Conservation (phyloP, 2,113 vertebrate genomes). For the Alexandromys fortis region DNA sequence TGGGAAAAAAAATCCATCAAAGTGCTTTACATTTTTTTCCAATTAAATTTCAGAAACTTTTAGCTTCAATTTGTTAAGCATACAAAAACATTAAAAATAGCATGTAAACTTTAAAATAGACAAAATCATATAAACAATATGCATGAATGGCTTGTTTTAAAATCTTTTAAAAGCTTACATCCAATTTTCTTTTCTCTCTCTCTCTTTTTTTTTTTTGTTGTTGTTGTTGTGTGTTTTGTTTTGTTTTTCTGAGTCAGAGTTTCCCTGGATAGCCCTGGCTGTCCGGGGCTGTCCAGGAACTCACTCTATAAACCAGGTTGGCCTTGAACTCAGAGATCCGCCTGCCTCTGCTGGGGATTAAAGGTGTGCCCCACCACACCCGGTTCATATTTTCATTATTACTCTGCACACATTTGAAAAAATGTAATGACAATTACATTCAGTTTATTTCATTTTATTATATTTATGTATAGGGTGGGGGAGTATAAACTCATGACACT, state of each 20-base stretch:
- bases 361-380: not conserved
- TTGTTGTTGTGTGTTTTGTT: too few species aligned
- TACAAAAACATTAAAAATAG: conserved; percentile 40
- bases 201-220: too few species aligned
- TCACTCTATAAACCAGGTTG: not conserved
- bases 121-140: conserved; percentile 41
- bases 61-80: conserved; percentile 47
- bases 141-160: not conserved
- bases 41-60: conserved; percentile 72
- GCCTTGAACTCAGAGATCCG: not conserved
- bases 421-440: not conserved
- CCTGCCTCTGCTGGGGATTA: not conserved
- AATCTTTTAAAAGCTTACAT: conserved; percentile 28
- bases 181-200: not conserved
- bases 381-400: not conserved
- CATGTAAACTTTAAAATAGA: conserved; percentile 7
- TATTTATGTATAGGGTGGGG: not conserved
- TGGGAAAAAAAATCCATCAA: conserved; percentile 73
- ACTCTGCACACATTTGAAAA: conserved; percentile 51
- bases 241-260: not conserved
- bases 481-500: not conserved
- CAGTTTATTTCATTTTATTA: not conserved
- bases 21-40: conserved; percentile 77
- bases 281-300: not conserved
- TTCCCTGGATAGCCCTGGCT: not conserved